These are phyloP conservation scores for Decapterus maruadsi DNA, from an alignment of 2,797 vertebrate species.

Conservation along the genomic window DNA sequence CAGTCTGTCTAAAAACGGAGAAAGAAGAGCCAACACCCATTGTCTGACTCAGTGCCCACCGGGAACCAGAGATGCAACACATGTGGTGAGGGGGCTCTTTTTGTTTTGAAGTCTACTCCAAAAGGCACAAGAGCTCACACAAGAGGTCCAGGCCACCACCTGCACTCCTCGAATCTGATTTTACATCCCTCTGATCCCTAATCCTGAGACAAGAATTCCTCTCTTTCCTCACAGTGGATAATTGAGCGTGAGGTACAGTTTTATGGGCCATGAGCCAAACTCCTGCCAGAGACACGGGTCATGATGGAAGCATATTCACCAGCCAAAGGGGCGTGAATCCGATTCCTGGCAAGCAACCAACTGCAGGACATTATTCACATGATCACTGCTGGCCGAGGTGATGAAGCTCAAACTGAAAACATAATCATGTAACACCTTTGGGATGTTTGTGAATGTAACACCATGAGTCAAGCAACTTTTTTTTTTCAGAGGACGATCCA, in stretches of 20 bases:
- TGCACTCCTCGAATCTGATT: conserved; percentile 62
- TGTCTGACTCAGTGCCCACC: conserved; percentile 68
- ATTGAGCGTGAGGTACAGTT: conserved; percentile 74
- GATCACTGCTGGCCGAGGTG: conserved; percentile 56
- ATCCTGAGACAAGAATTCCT: conserved; percentile 78
- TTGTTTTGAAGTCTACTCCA: conserved; percentile 53
- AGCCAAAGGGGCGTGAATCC: conserved; percentile 63
- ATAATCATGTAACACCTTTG: conserved; percentile 36
- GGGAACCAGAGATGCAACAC: conserved; percentile 59
- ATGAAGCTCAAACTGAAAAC: conserved; percentile 59
- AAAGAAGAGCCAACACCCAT: conserved; percentile 74
- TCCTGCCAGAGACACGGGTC: conserved; percentile 64
- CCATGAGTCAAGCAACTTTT: neutral
- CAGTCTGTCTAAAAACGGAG: conserved; percentile 76
- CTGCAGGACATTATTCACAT: conserved; percentile 66
- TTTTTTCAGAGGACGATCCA: neutral
- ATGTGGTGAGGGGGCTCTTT: conserved; percentile 36
- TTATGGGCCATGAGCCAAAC: conserved; percentile 69
- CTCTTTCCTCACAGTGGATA: conserved; percentile 72
- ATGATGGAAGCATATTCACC: conserved; percentile 63
- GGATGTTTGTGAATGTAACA: conserved; percentile 34
- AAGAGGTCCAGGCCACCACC: conserved; percentile 54
- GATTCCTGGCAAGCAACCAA: conserved; percentile 70
- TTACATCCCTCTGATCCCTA: conserved; percentile 69
- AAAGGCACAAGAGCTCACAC: conserved; percentile 19